These are phyloP conservation scores for Lasioglossum oenotherae DNA, from an alignment of 2,888 invertebrate species.

Conservation along the genomic window DNA sequence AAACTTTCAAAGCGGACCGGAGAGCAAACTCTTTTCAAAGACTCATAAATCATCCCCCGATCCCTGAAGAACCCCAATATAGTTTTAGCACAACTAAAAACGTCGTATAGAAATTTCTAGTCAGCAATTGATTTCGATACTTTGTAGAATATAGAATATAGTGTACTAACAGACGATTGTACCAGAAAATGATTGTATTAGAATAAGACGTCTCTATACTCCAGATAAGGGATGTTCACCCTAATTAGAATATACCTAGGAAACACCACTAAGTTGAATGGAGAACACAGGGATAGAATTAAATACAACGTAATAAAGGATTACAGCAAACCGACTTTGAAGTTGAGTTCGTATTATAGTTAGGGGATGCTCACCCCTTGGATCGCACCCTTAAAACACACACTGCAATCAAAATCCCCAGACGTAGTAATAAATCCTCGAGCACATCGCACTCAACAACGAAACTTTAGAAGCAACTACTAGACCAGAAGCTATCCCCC, in stretches of 20 bases:
- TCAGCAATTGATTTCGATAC: neutral
- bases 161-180: too few species aligned
- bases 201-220: neutral
- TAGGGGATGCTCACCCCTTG: neutral
- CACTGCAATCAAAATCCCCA: constrained; percentile 23
- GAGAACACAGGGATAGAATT: neutral
- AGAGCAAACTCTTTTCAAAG: neutral
- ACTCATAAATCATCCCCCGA: neutral
- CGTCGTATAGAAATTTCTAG: neutral
- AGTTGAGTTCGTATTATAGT: neutral
- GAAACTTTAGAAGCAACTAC: neutral
- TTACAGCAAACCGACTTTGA: neutral
- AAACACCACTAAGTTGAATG: neutral
- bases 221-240: neutral
- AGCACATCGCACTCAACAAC: neutral
- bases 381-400: neutral
- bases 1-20: neutral
- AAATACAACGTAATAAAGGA: neutral
- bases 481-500: neutral
- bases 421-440: constrained; percentile 28
- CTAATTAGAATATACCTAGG: neutral
- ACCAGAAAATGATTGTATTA: neutral
- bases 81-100: neutral
- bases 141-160: too few species aligned
- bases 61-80: neutral